Conservation (phyloP, 1,140 invertebrate species). For the Pseudomyrmex gracilis region DNA sequence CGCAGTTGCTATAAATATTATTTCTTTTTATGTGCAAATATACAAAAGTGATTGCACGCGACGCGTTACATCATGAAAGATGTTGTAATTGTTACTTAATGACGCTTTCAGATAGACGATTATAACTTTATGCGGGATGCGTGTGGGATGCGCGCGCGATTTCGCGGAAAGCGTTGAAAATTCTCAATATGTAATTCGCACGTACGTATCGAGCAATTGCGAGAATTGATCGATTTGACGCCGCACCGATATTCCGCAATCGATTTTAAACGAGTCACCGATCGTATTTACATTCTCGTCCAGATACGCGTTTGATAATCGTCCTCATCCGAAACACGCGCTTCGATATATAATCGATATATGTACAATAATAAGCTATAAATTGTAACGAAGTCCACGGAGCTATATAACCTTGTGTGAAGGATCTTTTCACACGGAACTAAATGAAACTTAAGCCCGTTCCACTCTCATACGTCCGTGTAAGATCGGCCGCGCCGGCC, state of each 20-base stretch:
- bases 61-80: constrained; percentile 3
- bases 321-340: too few species aligned
- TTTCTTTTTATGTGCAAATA: neutral
- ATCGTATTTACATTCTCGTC: neutral
- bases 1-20: neutral
- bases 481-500: constrained; percentile 12
- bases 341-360: too few species aligned
- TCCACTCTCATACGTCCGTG: constrained; percentile 38
- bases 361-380: too few species aligned
- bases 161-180: constrained; percentile 26
- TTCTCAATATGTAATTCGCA: neutral
- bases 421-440: constrained; percentile 42
- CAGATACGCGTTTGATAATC: neutral
- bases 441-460: constrained; percentile 39
- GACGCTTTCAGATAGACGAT: neutral
- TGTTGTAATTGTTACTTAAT: constrained; percentile 32
- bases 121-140: constrained; percentile 13
- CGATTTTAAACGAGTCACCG: neutral
- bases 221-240: neutral
- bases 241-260: neutral
- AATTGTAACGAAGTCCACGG: too few species aligned
- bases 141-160: constrained; percentile 38
- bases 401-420: neutral
- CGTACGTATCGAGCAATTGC: neutral
- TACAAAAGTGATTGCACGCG: constrained; percentile 2